A percentile compares a stretch with the other conserved stretches of the same genome.
phyloP scores from a whole-genome alignment of 2,888 invertebrate genomes.

The Mongoloraphidia duomilia region DNA sequence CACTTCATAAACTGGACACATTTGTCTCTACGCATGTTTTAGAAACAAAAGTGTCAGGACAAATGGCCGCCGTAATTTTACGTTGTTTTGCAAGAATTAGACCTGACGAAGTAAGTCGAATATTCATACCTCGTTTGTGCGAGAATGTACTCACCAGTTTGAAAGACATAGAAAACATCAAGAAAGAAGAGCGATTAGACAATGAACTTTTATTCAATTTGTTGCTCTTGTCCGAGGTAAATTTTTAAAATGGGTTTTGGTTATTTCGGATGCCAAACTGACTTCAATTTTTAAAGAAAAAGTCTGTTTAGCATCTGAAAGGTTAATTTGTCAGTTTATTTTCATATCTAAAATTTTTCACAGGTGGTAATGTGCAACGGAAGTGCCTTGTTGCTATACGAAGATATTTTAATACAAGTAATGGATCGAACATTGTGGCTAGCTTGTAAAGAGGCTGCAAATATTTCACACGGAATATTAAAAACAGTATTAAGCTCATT shows the following conservation, averaged over 20 bases:
- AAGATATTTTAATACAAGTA: constrained; percentile 47
- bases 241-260: background rate
- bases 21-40: constrained; percentile 64
- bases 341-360: constrained; percentile 12
- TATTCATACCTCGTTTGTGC: constrained; percentile 59
- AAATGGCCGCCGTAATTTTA: constrained; percentile 59
- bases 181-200: constrained; percentile 62
- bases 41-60: constrained; percentile 72
- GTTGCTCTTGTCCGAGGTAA: constrained; percentile 53
- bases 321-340: constrained; percentile 2
- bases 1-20: constrained; percentile 57
- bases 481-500: constrained; percentile 42
- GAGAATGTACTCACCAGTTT: constrained; percentile 46
- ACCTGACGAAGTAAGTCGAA: constrained; percentile 51
- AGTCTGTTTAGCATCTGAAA: background rate
- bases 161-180: constrained; percentile 47
- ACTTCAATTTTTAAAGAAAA: constrained; percentile 1
- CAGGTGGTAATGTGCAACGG: constrained; percentile 52
- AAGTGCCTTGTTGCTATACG: constrained; percentile 45
- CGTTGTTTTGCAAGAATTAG: constrained; percentile 50
- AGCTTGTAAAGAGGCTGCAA: constrained; percentile 49
- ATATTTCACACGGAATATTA: constrained; percentile 46
- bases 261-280: background rate
- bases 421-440: constrained; percentile 55
- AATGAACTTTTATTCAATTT: constrained; percentile 66